These are phyloP conservation scores for Anas platyrhynchos DNA, from an alignment of 2,113 vertebrate genomes.

Conservation along the genomic window DNA sequence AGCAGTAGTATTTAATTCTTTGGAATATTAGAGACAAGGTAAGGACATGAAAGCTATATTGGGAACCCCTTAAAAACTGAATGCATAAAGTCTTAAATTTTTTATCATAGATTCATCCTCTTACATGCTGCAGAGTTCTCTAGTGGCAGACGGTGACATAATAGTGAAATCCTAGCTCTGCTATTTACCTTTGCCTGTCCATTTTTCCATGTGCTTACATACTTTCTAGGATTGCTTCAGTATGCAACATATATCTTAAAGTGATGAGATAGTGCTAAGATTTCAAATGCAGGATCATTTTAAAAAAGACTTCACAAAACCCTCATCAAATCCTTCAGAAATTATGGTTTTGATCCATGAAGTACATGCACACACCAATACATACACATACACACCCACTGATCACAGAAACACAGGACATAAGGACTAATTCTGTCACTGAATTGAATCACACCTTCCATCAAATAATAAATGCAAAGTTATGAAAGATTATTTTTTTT, in stretches of 20 bases:
- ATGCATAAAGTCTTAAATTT: neutral
- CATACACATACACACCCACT: neutral
- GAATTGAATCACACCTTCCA: neutral
- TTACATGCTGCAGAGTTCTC: neutral
- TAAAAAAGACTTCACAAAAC: neutral
- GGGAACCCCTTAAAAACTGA: neutral
- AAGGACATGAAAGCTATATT: neutral
- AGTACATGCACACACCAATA: neutral
- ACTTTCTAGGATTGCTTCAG: neutral
- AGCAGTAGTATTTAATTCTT: neutral
- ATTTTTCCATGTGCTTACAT: neutral
- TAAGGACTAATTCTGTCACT: neutral
- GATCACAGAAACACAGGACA: neutral
- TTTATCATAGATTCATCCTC: neutral
- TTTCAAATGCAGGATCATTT: neutral
- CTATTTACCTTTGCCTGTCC: neutral
- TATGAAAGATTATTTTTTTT: neutral
- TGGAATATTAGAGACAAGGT: neutral
- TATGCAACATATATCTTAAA: neutral
- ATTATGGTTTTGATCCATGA: neutral
- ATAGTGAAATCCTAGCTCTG: neutral
- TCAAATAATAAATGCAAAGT: neutral
- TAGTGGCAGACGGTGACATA: neutral
- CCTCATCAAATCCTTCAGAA: neutral
- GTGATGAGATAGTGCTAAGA: neutral